These are phyloP conservation scores for Drosophila leonis DNA, from an alignment of 2,888 invertebrate species.

Conservation along the genomic window DNA sequence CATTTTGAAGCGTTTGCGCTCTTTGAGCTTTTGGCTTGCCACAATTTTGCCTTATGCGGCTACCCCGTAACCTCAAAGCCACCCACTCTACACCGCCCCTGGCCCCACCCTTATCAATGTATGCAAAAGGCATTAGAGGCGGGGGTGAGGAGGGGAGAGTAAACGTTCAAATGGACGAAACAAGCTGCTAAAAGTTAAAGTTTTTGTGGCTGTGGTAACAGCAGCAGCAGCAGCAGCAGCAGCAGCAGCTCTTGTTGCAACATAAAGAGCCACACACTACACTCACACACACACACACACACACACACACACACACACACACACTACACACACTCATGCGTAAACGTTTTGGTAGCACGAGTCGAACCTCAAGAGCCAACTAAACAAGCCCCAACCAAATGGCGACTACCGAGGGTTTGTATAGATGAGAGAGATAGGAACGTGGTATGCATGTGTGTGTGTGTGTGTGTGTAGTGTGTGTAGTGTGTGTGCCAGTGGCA, in stretches of 20 bases:
- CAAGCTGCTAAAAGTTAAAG: slow-evolving; percentile 74
- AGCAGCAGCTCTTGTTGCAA: slow-evolving; percentile 47
- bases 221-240: slow-evolving; percentile 26
- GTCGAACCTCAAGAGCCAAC: slow-evolving; percentile 50
- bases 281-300: slow-evolving; percentile 22
- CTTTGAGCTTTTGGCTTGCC: slow-evolving; percentile 53
- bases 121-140: slow-evolving; percentile 10
- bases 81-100: neutral
- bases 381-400: slow-evolving; percentile 43
- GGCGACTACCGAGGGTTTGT: neutral
- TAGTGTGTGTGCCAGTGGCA: slow-evolving; percentile 37
- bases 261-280: slow-evolving; percentile 51
- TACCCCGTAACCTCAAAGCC: slow-evolving; percentile 21
- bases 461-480: neutral
- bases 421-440: neutral
- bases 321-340: slow-evolving; percentile 17
- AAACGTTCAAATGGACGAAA: slow-evolving; percentile 49
- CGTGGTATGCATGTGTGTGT: neutral
- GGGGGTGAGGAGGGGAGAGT: neutral
- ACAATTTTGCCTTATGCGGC: slow-evolving; percentile 67
- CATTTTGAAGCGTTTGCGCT: slow-evolving; percentile 42
- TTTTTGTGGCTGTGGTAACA: slow-evolving; percentile 64
- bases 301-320: slow-evolving; percentile 33
- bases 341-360: slow-evolving; percentile 62
- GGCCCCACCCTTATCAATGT: slow-evolving; percentile 13